phyloP scores from a whole-genome alignment of 2,113 vertebrate genomes.

The Apistogramma diplotaenia region DNA sequence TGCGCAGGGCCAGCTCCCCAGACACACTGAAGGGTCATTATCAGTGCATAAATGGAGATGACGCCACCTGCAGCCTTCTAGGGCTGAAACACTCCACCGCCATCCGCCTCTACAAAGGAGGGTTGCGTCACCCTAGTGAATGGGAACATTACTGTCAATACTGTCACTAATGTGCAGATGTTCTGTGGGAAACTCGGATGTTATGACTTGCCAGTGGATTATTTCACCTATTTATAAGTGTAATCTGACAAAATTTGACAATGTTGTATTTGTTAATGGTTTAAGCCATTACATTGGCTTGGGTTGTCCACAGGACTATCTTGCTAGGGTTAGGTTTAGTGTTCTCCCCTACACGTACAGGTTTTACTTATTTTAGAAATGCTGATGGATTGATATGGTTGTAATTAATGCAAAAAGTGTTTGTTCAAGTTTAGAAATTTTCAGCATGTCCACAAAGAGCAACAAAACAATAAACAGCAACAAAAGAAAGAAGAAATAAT shows the following conservation, averaged over 20 bases:
- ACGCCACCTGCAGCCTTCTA: slow-evolving; percentile 36
- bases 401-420: neutral
- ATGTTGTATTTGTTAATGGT: neutral
- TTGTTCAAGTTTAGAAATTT: neutral
- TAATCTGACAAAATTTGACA: neutral
- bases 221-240: neutral
- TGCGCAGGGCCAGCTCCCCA: slow-evolving; percentile 6
- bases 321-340: too few species aligned
- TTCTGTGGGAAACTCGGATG: neutral
- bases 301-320: neutral
- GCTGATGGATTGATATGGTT: neutral
- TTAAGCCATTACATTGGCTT: neutral
- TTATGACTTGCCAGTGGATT: neutral
- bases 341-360: neutral
- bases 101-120: slow-evolving; percentile 1
- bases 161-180: slow-evolving; percentile 16
- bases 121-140: slow-evolving; percentile 17
- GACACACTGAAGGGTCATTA: slow-evolving; percentile 35
- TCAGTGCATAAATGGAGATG: slow-evolving; percentile 2
- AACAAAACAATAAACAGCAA: slow-evolving; percentile 34
- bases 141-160: slow-evolving; percentile 33
- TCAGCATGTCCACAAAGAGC: slow-evolving; percentile 19
- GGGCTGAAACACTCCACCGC: slow-evolving; percentile 2
- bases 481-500: slow-evolving; percentile 6
- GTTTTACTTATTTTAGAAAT: neutral